These are phyloP conservation scores for Piprites chloris DNA, from an alignment of 2,113 vertebrate species.

Conservation along the genomic window DNA sequence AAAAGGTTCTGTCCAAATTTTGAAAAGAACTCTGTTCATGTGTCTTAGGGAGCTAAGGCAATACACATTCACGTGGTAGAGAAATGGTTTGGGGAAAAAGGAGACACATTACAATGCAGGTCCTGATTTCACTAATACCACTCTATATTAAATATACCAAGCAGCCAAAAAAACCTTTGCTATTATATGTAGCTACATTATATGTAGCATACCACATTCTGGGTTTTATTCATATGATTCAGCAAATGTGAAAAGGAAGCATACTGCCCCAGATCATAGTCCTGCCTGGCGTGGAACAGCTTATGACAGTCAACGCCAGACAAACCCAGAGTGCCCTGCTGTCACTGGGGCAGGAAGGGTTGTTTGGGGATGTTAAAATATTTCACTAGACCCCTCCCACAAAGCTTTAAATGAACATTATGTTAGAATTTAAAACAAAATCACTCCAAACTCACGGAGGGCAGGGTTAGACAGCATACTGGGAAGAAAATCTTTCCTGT, in stretches of 20 bases:
- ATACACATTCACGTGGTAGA: fast-evolving
- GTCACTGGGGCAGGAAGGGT: fast-evolving
- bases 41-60: background rate
- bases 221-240: background rate
- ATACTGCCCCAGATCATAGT: fast-evolving
- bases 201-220: fast-evolving
- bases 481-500: background rate
- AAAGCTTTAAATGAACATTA: fast-evolving
- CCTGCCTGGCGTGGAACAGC: fast-evolving
- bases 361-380: background rate
- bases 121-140: background rate
- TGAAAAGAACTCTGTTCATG: background rate
- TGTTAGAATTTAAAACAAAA: background rate
- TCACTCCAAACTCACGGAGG: background rate
- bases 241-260: background rate
- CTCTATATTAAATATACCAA: background rate
- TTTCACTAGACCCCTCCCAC: background rate
- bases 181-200: too few species aligned
- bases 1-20: background rate
- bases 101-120: fast-evolving
- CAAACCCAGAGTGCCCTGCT: fast-evolving
- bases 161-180: background rate
- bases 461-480: too few species aligned
- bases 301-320: fast-evolving
- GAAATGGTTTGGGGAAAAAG: background rate